Base-by-base conservation (phyloP, 2,113 vertebrate genomes). In the Emydura subglobosa region DNA sequence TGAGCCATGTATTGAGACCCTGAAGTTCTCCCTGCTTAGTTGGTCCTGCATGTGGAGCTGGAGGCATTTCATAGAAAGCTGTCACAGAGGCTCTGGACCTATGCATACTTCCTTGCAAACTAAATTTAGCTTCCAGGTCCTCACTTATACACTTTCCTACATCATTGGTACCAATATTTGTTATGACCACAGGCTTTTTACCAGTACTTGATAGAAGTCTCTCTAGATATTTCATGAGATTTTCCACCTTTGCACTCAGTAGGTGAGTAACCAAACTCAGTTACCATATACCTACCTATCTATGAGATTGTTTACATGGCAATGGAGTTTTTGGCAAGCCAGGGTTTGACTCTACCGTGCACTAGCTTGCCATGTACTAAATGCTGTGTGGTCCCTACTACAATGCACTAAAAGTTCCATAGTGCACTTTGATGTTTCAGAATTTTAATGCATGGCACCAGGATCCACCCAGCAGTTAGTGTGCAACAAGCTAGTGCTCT, bases 11-110 rank as follows among this genome's bases (percentile, higher is more conserved):
- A 53, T 61, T 11, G 51, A 1, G 82, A 87, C 88, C 82, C 91
- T 95, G 90, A 94, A 90, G 90, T 90, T 72, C 2, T 6, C 53
- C n/a, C 76, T 94, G 47, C 76, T 93, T 95, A 55, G 34, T n/a
- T 68, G 34, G 34, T 8, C 7, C 34, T n/a, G 65, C 65, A 39
- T n/a, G 16, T 68, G 34, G 34, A 68, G n/a, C 65, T 68, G 34
- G 65, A 21, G 8, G 17, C 16, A 68, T 21, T 39, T n/a, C 34
- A 19, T n/a, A 21, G 31, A n/a, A 65, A 34, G 34, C 31, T 65
- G 4, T 65, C 16, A n/a, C 16, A 65, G 65, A n/a, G 34, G 29
- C 17, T 39, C 34, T 39, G 65, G 65, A 68, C 34, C 57, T 29
- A 59, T 29, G 57, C 34, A n/a, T 68, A 16, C 34, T n/a, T 68